Conservation (phyloP, 2,113 vertebrate genomes). For the Himantopus leucocephalus region DNA sequence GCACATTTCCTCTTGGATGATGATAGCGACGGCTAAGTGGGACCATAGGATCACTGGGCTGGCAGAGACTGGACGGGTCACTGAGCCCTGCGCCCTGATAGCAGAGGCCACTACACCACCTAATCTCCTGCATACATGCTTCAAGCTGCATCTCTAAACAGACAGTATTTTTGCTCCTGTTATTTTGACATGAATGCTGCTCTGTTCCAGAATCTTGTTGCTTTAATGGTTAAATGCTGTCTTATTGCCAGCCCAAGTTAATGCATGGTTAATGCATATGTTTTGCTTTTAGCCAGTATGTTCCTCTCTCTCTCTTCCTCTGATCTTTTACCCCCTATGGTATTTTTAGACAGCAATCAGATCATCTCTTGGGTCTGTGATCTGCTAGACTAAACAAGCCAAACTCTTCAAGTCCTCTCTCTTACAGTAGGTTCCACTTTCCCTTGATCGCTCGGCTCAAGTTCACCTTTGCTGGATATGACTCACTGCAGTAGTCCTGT, state of each 20-base stretch:
- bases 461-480: background rate
- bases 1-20: background rate
- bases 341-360: conserved; percentile 18
- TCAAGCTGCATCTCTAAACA: background rate
- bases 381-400: conserved; percentile 29
- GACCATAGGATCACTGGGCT: background rate
- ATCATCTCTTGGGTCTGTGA: background rate
- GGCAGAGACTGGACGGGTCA: background rate
- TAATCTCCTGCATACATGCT: background rate
- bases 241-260: background rate
- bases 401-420: background rate
- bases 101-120: background rate
- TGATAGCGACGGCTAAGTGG: accelerated
- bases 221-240: background rate
- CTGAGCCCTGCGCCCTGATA: background rate
- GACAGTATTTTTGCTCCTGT: background rate
- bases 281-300: background rate
- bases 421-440: background rate
- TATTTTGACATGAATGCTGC: background rate
- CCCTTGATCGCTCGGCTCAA: accelerated
- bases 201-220: background rate
- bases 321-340: background rate
- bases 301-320: background rate
- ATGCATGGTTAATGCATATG: background rate
- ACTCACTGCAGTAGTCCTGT: background rate